Base-by-base conservation (phyloP, 2,888 invertebrate species). In the Cylloceria caligata region DNA sequence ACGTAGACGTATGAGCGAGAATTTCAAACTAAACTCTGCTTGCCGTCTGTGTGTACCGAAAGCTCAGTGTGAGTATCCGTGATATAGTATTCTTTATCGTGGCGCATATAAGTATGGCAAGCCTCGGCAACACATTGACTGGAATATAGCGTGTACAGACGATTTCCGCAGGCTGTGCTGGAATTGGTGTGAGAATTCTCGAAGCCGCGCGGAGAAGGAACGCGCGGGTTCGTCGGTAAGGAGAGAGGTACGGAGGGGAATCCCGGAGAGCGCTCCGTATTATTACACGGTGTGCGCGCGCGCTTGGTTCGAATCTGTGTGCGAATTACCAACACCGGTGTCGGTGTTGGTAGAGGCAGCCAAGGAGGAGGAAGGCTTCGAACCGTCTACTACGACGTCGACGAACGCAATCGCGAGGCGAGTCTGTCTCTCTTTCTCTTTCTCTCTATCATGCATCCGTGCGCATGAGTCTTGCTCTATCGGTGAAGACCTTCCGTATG, bases 131-230 rank as follows among this genome's bases (percentile, higher is more conserved):
- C 42, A 77, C 45, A 77, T 47, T 47, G 67, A 68, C 60, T n/a
- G 36, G 67, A 60, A 67, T 68, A 76, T 55, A 64, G 30, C 73
- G 55, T 30, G 67, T 62, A 79, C 67, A 60, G 68, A 73, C 69
- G 71, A 78, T 81, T 77, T 81, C 77, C 60, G 60, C 69, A 81
- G 77, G 47, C 77, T 60, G 72, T 39, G 67, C 81, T 49, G 55
- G 47, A 81, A 76, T 67, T 76, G 77, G 78, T 81, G 81, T 78
- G 81, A 81, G 81, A 81, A 81, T 78, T 78, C 81, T 69, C 77
- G 39, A 64, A 69, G 68, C 57, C 55, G 60, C 71, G 34, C 9
- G 64, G 55, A 76, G 68, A 42, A 73, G 77, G 77, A 81, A 34
- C 81, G 52, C 36, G 30, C 7, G 77, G 30, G 62, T 45, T 57